Percentiles rank a stretch among this genome's conserved stretches.
Conservation (phyloP, 2,888 invertebrate genomes). For the Xanthostigma xanthostigma region DNA sequence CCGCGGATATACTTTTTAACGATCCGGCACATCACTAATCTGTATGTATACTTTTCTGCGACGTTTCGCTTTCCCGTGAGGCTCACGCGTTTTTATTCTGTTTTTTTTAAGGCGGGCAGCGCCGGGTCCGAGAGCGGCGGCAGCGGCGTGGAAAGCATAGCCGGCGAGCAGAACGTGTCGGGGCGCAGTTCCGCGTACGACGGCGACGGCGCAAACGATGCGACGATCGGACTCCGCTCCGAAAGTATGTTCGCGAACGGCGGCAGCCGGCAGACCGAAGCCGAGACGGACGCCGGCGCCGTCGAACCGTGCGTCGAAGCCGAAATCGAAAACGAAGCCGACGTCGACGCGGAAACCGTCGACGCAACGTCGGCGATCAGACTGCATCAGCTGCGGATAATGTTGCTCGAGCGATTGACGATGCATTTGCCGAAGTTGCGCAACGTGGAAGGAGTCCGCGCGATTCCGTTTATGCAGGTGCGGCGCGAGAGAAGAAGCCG, state of each 20-base stretch:
- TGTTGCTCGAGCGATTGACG: constrained; percentile 59
- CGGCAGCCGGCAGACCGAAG: constrained; percentile 25
- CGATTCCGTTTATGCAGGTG: constrained; percentile 86
- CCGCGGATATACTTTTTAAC: no score
- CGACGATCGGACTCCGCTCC: constrained; percentile 32
- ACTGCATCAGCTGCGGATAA: constrained; percentile 50
- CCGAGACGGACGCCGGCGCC: constrained; percentile 22
- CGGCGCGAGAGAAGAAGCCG: no score
- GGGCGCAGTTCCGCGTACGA: constrained; percentile 88
- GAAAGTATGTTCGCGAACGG: constrained; percentile 37
- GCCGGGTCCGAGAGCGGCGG: constrained; percentile 80
- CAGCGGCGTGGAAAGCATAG: constrained; percentile 82
- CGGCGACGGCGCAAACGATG: constrained; percentile 53
- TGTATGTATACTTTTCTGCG: no score
- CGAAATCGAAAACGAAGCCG: constrained; percentile 20
- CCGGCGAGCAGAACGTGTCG: constrained; percentile 72
- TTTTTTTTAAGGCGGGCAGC: constrained; percentile 37
- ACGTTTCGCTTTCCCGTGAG: no score
- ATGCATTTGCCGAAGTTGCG: constrained; percentile 63
- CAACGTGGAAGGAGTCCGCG: constrained; percentile 65
- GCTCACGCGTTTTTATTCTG: no score
- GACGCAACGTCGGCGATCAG: constrained; percentile 33
- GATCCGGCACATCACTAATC: no score
- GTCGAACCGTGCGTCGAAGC: constrained; percentile 21
- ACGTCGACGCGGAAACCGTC: constrained; percentile 19